A percentile compares a stretch with the other conserved stretches of the same genome.
Conservation (phyloP, 1,140 invertebrate genomes). For the Paralvinella palmiformis region DNA sequence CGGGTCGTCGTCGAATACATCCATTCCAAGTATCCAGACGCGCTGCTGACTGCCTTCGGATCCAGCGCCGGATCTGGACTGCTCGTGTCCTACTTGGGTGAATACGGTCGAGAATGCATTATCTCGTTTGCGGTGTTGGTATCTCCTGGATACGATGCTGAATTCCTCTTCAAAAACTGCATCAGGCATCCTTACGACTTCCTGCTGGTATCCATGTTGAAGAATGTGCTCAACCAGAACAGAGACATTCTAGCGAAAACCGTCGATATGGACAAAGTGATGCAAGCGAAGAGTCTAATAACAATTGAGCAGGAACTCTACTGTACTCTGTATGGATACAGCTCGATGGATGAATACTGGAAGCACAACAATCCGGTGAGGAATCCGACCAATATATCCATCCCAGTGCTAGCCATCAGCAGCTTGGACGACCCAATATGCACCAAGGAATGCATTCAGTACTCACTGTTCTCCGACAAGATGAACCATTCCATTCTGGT, state of each 20-base stretch:
- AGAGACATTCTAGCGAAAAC: constrained; percentile 22
- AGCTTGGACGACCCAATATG: constrained; percentile 39
- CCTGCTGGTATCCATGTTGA: constrained; percentile 25
- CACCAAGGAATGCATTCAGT: constrained; percentile 29
- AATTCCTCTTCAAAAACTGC: constrained; percentile 23
- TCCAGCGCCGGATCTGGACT: constrained; percentile 35
- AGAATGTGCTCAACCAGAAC: constrained; percentile 27
- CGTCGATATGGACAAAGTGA: constrained; percentile 24
- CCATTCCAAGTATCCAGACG: constrained; percentile 25
- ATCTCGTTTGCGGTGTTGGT: constrained; percentile 30
- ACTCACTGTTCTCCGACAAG: constrained; percentile 38
- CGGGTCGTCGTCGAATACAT: constrained; percentile 37
- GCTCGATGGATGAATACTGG: constrained; percentile 36
- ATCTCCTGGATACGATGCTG: constrained; percentile 34
- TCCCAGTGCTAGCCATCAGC: constrained; percentile 37
- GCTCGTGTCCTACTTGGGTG: constrained; percentile 40
- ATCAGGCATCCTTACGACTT: constrained; percentile 22
- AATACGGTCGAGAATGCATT: constrained; percentile 30
- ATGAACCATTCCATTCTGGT: constrained; percentile 40
- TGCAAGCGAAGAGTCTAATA: constrained; percentile 22
- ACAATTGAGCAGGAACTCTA: constrained; percentile 29
- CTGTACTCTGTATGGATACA: constrained; percentile 28
- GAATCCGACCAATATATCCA: constrained; percentile 40
- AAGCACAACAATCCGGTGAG: constrained; percentile 38
- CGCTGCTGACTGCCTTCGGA: constrained; percentile 31